Evolutionary conservation across 2,797 vertebrate genomes (phyloP), one percentile per base, ranked within the genome.

Genomic region (Pangasius larnaudii): DNA sequence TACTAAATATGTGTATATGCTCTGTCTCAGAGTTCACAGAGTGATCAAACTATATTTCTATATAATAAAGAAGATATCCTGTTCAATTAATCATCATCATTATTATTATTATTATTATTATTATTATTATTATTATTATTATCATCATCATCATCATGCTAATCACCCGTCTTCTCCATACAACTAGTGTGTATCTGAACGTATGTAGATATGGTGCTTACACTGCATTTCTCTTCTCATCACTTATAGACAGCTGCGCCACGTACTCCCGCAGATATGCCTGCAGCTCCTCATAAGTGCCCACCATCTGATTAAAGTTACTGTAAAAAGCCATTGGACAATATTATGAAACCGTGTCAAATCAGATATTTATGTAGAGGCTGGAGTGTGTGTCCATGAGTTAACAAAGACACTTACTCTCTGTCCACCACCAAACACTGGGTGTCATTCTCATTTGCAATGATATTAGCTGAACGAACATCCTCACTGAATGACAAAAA

Each of bases 221-320:
- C 96, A 93, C 56, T 13, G 94, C 95, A 30, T 96, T 96, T 87
- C 96, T 94, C 87, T 91, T 95, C 90, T 95, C 94, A 63, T 97
- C 96, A 74, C 92, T 95, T 88, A 94, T 93, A 86, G 95, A 95
- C 11, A 97, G 95, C 89, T 96, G 95, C 61, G 94, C 93, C 75
- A 97, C 96, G 0, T 97, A 97, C 83, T 96, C 93, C 80, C 93
- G 95, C 61, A 97, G 92, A 86, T 95, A 95, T 0, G 92, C 92
- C 92, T 97, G 96, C 46, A 97, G 94, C 89, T 97, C 96, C 87
- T 96, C 96, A 53, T 96, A 96, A 0, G 96, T 96, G 84, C 96
- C 96, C 77, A 97, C 96, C 95, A 96, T 97, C 92, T 97, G 96
- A 91, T 96, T 96, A 89, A 97, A 97, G 90, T 95, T 96, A 63